phyloP scores from a whole-genome alignment of 2,113 vertebrate genomes.

The Okapia johnstoni region DNA sequence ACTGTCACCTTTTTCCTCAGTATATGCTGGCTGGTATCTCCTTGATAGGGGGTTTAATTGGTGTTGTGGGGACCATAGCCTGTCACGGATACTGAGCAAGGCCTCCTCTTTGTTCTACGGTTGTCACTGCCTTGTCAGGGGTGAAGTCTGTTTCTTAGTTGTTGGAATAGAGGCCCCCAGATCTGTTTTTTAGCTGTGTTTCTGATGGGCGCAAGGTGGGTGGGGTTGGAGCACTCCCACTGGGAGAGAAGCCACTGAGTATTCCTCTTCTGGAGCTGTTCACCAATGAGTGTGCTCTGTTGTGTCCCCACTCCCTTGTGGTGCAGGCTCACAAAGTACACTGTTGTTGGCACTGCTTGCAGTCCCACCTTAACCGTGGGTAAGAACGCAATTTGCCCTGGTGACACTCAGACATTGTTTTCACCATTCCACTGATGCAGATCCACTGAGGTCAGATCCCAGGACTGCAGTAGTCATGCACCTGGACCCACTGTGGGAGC shows the following conservation, averaged over 20 bases:
- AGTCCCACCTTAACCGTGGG: not conserved
- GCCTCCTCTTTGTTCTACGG: not conserved
- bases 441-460: not conserved
- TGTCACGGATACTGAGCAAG: not conserved
- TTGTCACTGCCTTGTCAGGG: not conserved
- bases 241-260: not conserved
- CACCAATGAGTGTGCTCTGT: not conserved
- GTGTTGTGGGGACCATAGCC: not conserved
- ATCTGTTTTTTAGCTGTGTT: not conserved
- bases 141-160: not conserved
- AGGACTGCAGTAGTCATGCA: not conserved
- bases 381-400: not conserved
- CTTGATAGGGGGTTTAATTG: not conserved
- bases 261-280: not conserved
- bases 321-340: not conserved
- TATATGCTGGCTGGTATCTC: not conserved
- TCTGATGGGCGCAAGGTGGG: not conserved
- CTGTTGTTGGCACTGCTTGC: not conserved
- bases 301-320: not conserved
- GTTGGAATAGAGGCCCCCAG: not conserved
- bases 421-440: not conserved
- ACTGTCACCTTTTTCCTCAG: not conserved
- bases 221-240: not conserved
- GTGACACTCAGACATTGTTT: not conserved
- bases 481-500: not conserved